Percentiles rank a stretch among this genome's conserved stretches.
Conservation (phyloP, 2,797 vertebrate genomes). For the Diglossa cyanea region DNA sequence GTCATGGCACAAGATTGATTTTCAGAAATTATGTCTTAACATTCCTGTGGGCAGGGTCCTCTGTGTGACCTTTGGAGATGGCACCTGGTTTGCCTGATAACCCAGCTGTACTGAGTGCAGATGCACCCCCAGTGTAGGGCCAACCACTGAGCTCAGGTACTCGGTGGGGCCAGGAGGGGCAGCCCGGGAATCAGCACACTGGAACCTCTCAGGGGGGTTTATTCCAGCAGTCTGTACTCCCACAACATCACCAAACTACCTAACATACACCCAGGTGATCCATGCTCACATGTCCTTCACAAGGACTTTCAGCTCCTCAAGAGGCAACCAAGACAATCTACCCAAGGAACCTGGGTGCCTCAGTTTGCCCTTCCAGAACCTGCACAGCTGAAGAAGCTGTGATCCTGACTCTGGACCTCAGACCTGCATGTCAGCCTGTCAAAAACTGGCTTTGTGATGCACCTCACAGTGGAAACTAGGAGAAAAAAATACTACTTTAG, state of each 20-base stretch:
- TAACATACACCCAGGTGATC: not conserved
- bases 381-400: not conserved
- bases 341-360: not conserved
- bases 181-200: not conserved
- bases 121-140: not conserved
- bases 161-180: fast-evolving
- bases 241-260: not conserved
- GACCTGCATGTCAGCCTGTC: not conserved
- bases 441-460: not conserved
- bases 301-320: not conserved
- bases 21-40: not conserved
- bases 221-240: not conserved
- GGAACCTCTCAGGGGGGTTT: not conserved
- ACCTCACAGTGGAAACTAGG: not conserved
- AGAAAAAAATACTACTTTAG: not conserved
- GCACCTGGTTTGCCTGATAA: not conserved
- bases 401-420: not conserved
- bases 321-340: not conserved
- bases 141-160: not conserved
- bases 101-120: not conserved
- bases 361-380: not conserved
- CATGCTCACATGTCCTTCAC: not conserved
- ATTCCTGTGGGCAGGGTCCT: not conserved
- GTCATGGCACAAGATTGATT: not conserved
- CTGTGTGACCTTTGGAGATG: not conserved